A percentile compares a stretch with the other conserved stretches of the same genome.
Conservation (phyloP, 2,888 invertebrate genomes). For the Zonitis immaculata region DNA sequence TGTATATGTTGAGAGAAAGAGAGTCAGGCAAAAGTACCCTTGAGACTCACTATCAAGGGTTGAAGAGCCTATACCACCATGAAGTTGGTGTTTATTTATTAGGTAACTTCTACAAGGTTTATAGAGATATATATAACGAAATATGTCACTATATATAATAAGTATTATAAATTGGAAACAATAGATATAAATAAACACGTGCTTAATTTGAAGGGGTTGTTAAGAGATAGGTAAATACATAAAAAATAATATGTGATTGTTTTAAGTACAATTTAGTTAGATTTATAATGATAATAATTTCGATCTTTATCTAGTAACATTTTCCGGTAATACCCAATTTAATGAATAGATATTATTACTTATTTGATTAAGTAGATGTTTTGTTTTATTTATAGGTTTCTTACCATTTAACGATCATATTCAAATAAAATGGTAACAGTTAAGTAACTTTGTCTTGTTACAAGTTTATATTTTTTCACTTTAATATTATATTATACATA, state of each 20-base stretch:
- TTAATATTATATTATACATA: not conserved
- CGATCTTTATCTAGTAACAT: too few species aligned
- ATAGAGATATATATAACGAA: not conserved
- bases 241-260: not conserved
- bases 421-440: not conserved
- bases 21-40: slow-evolving; percentile 7
- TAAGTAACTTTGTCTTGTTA: too few species aligned
- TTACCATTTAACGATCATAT: not conserved
- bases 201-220: not conserved
- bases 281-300: not conserved
- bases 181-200: not conserved
- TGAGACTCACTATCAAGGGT: slow-evolving; percentile 11
- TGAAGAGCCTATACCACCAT: slow-evolving; percentile 17
- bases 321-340: not conserved
- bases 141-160: not conserved
- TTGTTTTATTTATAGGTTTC: not conserved
- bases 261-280: not conserved
- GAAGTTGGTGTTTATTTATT: slow-evolving; percentile 20
- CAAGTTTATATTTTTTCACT: not conserved
- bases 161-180: too few species aligned
- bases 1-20: not conserved
- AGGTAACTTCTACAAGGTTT: slow-evolving; percentile 7
- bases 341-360: not conserved
- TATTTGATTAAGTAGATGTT: not conserved
- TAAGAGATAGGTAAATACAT: not conserved